phyloP scores from a whole-genome alignment of 2,113 vertebrate genomes.

The Chlamydotis undulata region DNA sequence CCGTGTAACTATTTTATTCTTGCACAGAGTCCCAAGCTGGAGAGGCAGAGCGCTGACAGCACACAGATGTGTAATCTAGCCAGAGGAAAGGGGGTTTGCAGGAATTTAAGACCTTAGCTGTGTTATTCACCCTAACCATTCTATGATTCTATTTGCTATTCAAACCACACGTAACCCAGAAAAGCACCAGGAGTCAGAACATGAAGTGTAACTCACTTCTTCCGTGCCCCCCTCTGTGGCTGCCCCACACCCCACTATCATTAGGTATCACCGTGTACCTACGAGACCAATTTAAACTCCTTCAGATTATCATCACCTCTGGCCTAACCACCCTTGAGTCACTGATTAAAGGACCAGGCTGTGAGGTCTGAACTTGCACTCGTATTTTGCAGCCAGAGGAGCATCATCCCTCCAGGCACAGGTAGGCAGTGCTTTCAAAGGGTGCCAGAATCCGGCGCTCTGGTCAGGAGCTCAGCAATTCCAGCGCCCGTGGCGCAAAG shows the following conservation, averaged over 20 bases:
- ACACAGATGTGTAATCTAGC: fast-evolving
- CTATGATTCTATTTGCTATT: neutral
- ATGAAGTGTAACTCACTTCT: fast-evolving
- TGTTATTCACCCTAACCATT: too few relatives aligned
- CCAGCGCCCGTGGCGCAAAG: fast-evolving
- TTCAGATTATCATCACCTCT: neutral
- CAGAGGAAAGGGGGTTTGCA: fast-evolving
- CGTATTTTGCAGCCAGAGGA: neutral
- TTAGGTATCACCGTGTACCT: fast-evolving
- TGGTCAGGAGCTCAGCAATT: neutral
- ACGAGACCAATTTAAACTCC: neutral
- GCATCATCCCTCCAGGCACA: neutral
- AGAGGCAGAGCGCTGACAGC: neutral
- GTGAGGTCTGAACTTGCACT: fast-evolving
- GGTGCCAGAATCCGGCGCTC: neutral
- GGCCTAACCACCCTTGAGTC: neutral
- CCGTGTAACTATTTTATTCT: fast-evolving
- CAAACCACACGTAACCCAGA: neutral
- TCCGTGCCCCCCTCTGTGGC: neutral
- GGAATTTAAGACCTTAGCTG: neutral
- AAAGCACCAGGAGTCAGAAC: neutral
- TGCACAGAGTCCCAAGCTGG: neutral
- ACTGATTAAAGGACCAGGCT: neutral
- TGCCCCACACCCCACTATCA: fast-evolving
- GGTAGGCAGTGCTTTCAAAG: neutral